Base-by-base conservation (phyloP, 2,888 invertebrate species). In the Yponomeuta evonymella region DNA sequence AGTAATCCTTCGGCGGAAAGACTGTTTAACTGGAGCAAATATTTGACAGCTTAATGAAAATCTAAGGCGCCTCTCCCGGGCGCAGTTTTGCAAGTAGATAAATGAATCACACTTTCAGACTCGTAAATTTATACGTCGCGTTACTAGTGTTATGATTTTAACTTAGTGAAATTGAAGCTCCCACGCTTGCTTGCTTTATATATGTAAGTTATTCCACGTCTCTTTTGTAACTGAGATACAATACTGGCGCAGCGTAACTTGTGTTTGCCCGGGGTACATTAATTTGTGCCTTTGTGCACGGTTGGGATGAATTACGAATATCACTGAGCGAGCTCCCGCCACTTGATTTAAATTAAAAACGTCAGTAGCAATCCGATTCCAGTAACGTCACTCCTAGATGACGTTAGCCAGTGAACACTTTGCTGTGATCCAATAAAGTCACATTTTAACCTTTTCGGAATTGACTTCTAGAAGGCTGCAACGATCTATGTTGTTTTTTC, bases 1-100 rank as follows among this genome's bases (percentile, higher is more conserved):
- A 78, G 80, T 83, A 85, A 86, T 85, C 81, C 81, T 77, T 76
- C 76, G 76, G 75, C 78, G 77, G 79, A 78, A 82, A 79, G 81
- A 81, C 78, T 83, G 82, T 81, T 83, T 83, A 82, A 83, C 79
- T 77, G 78, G 79, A 78, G 81, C 86, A 87, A 89, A 89, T 89
- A 89, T 89, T 88, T 88, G 86, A 85, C 83, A 82, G 79, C 83
- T 86, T 88, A 89, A 89, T 88, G 87, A 88, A 89, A 88, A 88
- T 86, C 85, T 89, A 86, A 86, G 82, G 79, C 83, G 78, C 79
- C 71, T 70, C 70, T 78, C 76, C 73, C 75, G 79, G 81, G 82
- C 82, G 77, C 84, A 84, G 82, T 86, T 86, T 83, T 83, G 81
- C 80, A 81, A 82, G 81, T 83, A 74, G 72, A 85, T 73, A 78